Evolutionary conservation across 1,140 invertebrate species (phyloP).

Genomic region (Metaphire vulgaris): DNA sequence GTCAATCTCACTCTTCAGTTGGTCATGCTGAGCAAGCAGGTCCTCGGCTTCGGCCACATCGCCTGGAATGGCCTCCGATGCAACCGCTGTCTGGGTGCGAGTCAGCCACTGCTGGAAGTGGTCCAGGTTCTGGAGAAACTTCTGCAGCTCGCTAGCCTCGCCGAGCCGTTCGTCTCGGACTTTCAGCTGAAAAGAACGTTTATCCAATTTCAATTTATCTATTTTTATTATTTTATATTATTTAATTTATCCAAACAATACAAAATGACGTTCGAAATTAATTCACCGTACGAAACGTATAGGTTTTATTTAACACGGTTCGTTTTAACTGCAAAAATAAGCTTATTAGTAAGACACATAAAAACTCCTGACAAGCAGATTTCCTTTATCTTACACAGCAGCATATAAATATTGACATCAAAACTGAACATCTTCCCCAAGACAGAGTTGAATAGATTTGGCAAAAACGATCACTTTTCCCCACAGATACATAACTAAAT

Average conservation of each 20-base stretch:
- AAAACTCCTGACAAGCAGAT: too few relatives aligned
- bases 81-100: constrained; percentile 88
- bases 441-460: too few relatives aligned
- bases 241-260: background rate
- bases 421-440: too few relatives aligned
- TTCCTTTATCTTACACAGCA: too few relatives aligned
- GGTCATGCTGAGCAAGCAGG: constrained; percentile 87
- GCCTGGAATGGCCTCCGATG: constrained; percentile 95
- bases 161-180: constrained; percentile 95
- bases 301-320: background rate
- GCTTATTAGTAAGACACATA: too few relatives aligned
- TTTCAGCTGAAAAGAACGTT: constrained; percentile 79
- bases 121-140: constrained; percentile 95
- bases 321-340: too few relatives aligned
- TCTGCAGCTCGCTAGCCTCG: constrained; percentile 95
- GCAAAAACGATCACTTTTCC: too few relatives aligned
- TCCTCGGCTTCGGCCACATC: constrained; percentile 93
- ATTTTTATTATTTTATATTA: too few relatives aligned
- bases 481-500: too few relatives aligned
- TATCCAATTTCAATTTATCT: too few relatives aligned
- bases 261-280: background rate
- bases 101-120: constrained; percentile 99
- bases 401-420: too few relatives aligned
- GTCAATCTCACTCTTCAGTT: constrained; percentile 96
- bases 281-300: background rate